phyloP scores from a whole-genome alignment of 2,113 vertebrate genomes.

The Gallinago jamesoni region DNA sequence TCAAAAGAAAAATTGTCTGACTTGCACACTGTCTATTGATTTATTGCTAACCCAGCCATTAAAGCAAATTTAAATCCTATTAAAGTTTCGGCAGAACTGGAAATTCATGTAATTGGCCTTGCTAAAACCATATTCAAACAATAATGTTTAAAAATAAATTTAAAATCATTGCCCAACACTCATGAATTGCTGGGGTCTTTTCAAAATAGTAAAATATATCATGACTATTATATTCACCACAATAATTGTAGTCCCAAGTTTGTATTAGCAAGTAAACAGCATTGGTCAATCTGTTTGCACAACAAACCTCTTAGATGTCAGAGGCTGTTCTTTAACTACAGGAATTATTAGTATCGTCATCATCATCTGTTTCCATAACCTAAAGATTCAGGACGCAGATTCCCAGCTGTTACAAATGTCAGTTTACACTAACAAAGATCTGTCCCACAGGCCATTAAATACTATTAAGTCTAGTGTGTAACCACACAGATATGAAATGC shows the following conservation, averaged over 20 bases:
- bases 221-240: neutral
- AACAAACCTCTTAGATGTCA: neutral
- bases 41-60: neutral
- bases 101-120: neutral
- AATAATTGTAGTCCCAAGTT: neutral
- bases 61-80: constrained; percentile 12
- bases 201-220: neutral
- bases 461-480: neutral
- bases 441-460: neutral
- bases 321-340: neutral
- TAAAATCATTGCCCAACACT: neutral
- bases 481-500: neutral
- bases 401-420: neutral
- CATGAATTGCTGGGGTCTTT: neutral
- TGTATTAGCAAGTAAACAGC: neutral
- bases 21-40: neutral
- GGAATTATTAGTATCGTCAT: neutral
- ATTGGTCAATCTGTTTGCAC: neutral
- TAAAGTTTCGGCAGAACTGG: neutral
- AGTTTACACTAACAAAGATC: neutral
- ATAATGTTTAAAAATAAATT: neutral
- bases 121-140: constrained; percentile 17
- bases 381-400: neutral
- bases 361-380: neutral
- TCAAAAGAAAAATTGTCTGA: neutral